Conservation (phyloP, 2,113 vertebrate species). For the Grallaria varia region DNA sequence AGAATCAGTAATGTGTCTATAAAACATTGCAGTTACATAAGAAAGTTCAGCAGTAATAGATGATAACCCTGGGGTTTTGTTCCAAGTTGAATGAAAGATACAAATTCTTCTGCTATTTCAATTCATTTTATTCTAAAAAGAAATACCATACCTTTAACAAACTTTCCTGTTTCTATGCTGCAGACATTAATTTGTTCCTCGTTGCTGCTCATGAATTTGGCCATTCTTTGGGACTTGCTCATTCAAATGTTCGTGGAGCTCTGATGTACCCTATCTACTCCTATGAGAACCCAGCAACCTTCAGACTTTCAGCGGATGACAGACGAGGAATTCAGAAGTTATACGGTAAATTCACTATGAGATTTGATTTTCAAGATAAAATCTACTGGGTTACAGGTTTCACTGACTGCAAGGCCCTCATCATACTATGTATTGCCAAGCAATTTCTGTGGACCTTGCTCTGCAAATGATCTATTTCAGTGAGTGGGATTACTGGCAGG, state of each 20-base stretch:
- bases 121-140: not conserved
- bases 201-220: conserved; percentile 88
- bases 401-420: not conserved
- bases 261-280: conserved; percentile 83
- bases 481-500: not conserved
- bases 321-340: conserved; percentile 75
- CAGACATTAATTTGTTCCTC: conserved; percentile 78
- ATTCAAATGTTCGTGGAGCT: conserved; percentile 75
- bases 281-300: conserved; percentile 8
- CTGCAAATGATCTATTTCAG: not conserved
- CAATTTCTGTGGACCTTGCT: not conserved
- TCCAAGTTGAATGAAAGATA: not conserved
- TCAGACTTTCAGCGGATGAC: conserved; percentile 75
- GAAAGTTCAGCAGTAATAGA: not conserved
- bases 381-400: not conserved
- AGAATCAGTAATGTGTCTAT: not conserved
- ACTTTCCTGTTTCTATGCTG: not conserved
- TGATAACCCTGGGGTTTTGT: not conserved
- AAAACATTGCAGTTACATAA: not conserved
- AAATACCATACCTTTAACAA: not conserved
- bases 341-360: conserved; percentile 71
- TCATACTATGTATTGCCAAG: not conserved
- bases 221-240: conserved; percentile 82
- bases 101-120: not conserved
- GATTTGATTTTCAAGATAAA: not conserved